Evolutionary conservation across 2,888 invertebrate species (phyloP).

Genomic region (Hyles lineata): DNA sequence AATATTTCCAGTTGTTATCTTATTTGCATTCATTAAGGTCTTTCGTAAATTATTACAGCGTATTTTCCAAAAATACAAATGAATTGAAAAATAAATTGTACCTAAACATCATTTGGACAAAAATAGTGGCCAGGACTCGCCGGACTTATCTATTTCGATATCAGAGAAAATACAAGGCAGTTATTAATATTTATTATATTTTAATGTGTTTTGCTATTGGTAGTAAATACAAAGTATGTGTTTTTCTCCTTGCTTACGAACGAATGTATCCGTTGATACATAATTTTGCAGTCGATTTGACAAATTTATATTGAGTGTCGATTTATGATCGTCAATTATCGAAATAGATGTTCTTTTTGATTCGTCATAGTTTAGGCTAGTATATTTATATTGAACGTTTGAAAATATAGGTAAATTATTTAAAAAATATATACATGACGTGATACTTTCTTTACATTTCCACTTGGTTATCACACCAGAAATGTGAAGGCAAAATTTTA

Average conservation of each 20-base stretch:
- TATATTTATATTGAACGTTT: too few species aligned
- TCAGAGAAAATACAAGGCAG: background rate
- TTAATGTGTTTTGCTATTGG: constrained; percentile 7
- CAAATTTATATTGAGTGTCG: background rate
- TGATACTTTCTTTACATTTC: background rate
- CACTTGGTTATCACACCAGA: background rate
- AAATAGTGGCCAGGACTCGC: background rate
- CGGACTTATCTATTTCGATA: background rate
- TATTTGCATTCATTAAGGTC: background rate
- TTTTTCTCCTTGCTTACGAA: background rate
- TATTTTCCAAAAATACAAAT: background rate
- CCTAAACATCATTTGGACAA: background rate
- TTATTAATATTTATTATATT: constrained; percentile 16
- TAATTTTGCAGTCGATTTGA: background rate
- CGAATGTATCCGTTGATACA: constrained; percentile 9
- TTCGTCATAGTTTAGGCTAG: background rate
- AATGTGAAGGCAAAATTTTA: background rate
- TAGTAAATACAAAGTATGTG: background rate
- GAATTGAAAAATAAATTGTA: background rate
- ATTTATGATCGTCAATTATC: background rate
- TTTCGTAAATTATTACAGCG: background rate
- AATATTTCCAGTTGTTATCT: background rate
- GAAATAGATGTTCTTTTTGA: background rate
- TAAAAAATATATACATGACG: background rate
- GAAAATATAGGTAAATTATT: background rate